Evolutionary conservation across 2,888 invertebrate species (phyloP).

Genomic region (Ochlodes sylvanus): DNA sequence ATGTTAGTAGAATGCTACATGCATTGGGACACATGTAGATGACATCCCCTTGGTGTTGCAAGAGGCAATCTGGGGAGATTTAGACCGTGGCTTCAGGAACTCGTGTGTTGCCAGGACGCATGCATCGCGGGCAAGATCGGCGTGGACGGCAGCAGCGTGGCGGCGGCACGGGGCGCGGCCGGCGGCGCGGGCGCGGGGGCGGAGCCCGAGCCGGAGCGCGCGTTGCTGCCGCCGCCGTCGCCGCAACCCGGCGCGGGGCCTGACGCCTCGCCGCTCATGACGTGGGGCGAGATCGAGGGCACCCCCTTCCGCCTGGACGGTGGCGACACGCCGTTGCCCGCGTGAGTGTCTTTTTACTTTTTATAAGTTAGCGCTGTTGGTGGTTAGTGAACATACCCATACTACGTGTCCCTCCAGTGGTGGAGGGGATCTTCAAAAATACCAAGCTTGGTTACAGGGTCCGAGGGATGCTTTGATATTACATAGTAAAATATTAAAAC

Average conservation of each 20-base stretch:
- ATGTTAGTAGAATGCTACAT: too few species aligned
- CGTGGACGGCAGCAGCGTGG: constrained; percentile 93
- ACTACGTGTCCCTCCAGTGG: too few species aligned
- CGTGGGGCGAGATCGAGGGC: constrained; percentile 99
- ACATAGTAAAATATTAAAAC: too few species aligned
- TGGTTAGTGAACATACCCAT: too few species aligned
- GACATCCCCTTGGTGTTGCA: too few species aligned
- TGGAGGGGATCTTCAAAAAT: too few species aligned
- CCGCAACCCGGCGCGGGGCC: constrained; percentile 92
- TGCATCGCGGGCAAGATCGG: constrained; percentile 93
- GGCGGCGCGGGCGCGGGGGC: constrained; percentile 44
- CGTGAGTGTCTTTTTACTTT: constrained; percentile 61
- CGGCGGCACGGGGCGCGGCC: constrained; percentile 65
- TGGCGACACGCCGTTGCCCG: constrained; percentile 93
- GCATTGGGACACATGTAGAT: too few species aligned
- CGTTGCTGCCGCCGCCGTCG: constrained; percentile 94
- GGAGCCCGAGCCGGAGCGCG: constrained; percentile 72
- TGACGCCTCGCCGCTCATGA: constrained; percentile 97
- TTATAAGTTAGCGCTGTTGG: too few species aligned
- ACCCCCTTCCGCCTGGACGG: constrained; percentile 98
- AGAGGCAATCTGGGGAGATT: neutral
- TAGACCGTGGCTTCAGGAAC: neutral
- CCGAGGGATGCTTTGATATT: too few species aligned
- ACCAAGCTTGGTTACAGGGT: too few species aligned
- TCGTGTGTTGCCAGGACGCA: constrained; percentile 64